phyloP scores from a whole-genome alignment of 2,888 invertebrate species.

The Plusia festucae region DNA sequence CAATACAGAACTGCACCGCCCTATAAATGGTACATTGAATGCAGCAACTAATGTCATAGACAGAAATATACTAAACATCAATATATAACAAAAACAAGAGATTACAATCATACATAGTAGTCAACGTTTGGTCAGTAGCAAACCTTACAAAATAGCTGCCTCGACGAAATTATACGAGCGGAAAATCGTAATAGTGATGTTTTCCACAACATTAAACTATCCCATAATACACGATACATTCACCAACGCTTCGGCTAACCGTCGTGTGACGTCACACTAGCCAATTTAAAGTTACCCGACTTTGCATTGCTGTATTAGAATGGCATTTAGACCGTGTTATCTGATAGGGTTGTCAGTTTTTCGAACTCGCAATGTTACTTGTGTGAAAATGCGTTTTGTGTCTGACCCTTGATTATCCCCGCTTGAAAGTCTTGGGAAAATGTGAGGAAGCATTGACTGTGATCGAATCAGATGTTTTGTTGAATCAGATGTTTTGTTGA shows the following conservation, averaged over 20 bases:
- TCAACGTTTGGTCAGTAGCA: neutral
- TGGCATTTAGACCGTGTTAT: slow-evolving; percentile 27
- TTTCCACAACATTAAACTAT: slow-evolving; percentile 21
- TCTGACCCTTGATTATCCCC: neutral
- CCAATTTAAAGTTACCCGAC: slow-evolving; percentile 53
- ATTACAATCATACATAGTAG: too few species aligned
- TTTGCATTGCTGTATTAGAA: slow-evolving; percentile 29
- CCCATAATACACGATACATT: slow-evolving; percentile 11
- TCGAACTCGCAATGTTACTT: neutral
- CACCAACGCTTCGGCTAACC: slow-evolving; percentile 21
- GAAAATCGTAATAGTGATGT: neutral
- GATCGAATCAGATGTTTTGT: too few species aligned
- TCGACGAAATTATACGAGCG: neutral
- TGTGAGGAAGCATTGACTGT: neutral
- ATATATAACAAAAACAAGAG: too few species aligned
- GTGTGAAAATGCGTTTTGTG: neutral
- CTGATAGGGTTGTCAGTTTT: slow-evolving; percentile 10
- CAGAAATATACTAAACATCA: too few species aligned
- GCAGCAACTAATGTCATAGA: too few species aligned
- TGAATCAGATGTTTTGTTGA: too few species aligned
- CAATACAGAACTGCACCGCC: too few species aligned
- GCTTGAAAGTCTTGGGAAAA: neutral
- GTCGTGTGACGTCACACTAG: slow-evolving; percentile 32
- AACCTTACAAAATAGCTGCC: neutral
- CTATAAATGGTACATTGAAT: too few species aligned